Base-by-base conservation (phyloP, 2,797 vertebrate genomes). In the Morelia viridis region DNA sequence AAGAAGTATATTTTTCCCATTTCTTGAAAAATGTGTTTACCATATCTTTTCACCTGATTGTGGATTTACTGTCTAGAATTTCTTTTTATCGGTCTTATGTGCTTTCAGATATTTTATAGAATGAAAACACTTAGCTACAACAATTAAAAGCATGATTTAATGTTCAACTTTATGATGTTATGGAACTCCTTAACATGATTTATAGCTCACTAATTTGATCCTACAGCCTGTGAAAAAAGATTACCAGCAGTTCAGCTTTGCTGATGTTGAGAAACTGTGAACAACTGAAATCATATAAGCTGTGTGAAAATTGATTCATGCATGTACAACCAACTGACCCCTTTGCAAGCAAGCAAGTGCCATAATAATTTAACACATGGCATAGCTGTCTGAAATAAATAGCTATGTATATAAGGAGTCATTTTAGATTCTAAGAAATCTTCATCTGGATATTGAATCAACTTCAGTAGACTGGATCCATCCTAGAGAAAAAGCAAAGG, bases 221-320 rank as follows among this genome's bases (percentile, higher is more conserved):
- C 22, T 28, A 0, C 92, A 93, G 88, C 89, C 93, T 2, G 95
- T 95, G 96, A 95, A 95, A 96, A 94, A 96, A 94, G 95, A 96
- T 96, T 96, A 94, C 94, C 93, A 92, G 92, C 85, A 46, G 11
- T 90, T 88, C 15, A 53, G 92, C 95, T 95, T 96, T 94, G 94
- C 96, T 94, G 95, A 94, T 95, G 93, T 90, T 95, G 94, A 96
- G 95, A 57, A 95, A 94, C 68, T 88, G 71, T 91, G 57, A 76
- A 95, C 91, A 80, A 94, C 93, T 93, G 95, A 96, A 88, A 61
- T 61, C 41, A 35, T 61, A n/a, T 88, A n/a, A 41, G 10, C 53
- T 31, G 85, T 88, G 35, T 53, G 41, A 50, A 80, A 91, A 91
- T 80, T 12, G 41, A 88, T 91, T 76, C 85, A 53, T 10, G 26